phyloP scores from a whole-genome alignment of 2,797 vertebrate species.

The Pseudopleuronectes americanus region DNA sequence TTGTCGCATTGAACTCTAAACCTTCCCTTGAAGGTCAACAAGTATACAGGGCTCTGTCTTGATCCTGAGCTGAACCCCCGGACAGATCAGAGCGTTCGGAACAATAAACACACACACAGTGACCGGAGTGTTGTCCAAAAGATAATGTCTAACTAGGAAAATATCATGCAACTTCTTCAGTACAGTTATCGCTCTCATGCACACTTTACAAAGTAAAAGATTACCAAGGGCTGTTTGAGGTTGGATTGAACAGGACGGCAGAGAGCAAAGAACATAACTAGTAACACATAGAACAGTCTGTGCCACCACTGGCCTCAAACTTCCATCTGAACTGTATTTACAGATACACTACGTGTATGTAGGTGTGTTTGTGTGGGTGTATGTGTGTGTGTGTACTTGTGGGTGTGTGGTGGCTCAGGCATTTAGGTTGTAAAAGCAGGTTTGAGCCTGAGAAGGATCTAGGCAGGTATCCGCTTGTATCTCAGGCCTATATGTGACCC shows the following conservation, averaged over 20 bases:
- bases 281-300: neutral
- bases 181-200: neutral
- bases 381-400: too few relatives aligned
- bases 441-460: neutral
- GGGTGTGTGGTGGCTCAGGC: too few relatives aligned
- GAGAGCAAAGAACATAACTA: conserved; percentile 15
- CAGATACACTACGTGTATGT: too few relatives aligned
- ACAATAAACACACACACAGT: neutral
- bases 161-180: conserved; percentile 5
- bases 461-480: neutral
- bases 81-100: conserved; percentile 11
- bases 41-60: conserved; percentile 44
- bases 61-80: conserved; percentile 15
- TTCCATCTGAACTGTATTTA: too few relatives aligned
- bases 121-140: conserved; percentile 21
- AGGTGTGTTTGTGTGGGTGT: too few relatives aligned
- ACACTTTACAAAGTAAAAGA: conserved; percentile 24
- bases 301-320: neutral
- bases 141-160: conserved; percentile 21
- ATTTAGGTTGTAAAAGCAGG: neutral
- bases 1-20: conserved; percentile 37
- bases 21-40: conserved; percentile 12
- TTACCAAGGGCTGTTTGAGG: conserved; percentile 42
- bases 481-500: neutral
- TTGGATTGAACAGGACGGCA: conserved; percentile 40